Percentiles rank a stretch among this genome's conserved stretches.
phyloP scores from a whole-genome alignment of 2,797 vertebrate species.

The Rhinophrynus dorsalis region DNA sequence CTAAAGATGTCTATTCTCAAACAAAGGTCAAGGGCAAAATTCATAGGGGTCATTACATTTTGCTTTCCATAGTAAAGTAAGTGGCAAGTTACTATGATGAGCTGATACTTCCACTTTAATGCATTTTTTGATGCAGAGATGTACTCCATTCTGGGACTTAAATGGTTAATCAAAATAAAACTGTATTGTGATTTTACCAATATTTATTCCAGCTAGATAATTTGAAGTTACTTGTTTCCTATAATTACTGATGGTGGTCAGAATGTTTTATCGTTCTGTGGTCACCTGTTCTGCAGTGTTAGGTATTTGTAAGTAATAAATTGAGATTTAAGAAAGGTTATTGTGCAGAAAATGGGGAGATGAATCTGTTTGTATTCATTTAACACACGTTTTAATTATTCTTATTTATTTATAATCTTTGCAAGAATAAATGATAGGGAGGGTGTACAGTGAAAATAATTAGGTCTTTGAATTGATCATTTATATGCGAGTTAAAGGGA shows the following conservation, averaged over 20 bases:
- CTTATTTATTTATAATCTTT: conserved; percentile 7
- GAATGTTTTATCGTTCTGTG: conserved; percentile 22
- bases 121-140: too few species aligned
- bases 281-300: conserved; percentile 33
- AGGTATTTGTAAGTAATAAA: conserved; percentile 36
- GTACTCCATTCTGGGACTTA: too few species aligned
- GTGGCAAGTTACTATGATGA: too few species aligned
- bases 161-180: conserved; percentile 21
- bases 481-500: too few species aligned
- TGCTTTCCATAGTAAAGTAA: too few species aligned
- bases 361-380: conserved; percentile 26
- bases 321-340: conserved; percentile 31
- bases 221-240: conserved; percentile 11
- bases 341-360: conserved; percentile 23
- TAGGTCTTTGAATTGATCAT: too few species aligned
- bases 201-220: conserved; percentile 17
- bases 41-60: too few species aligned
- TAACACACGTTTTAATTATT: conserved; percentile 13
- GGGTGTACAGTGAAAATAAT: too few species aligned
- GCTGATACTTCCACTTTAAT: too few species aligned
- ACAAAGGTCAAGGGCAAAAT: too few species aligned
- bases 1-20: too few species aligned
- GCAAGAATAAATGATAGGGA: too few species aligned
- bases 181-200: conserved; percentile 21
- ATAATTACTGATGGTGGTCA: conserved; percentile 25